Base-by-base conservation (phyloP, 1,140 invertebrate species). In the Aporrectodea caliginosa region DNA sequence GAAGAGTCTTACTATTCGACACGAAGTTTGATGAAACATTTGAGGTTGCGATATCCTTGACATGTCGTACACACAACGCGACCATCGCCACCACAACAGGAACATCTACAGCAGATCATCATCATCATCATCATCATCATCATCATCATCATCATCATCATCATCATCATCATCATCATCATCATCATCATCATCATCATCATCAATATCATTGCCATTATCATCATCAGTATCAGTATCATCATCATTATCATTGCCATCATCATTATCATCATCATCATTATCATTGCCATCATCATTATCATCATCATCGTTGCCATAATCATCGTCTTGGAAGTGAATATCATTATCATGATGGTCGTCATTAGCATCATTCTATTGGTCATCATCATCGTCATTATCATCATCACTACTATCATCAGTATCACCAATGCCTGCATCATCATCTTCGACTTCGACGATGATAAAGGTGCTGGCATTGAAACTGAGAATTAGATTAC, bases 1-100 rank as follows among this genome's bases (percentile, higher is more conserved):
- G n/a, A n/a, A n/a, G n/a, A n/a, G n/a, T n/a, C 82, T 83, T 82
- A 90, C 90, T 89, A 90, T 69, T 88, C 88, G 58, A 90, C 85
- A 43, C 88, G 90, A 35, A 90, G 84, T 70, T 87, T 88, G 75
- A 90, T 89, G 82, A 85, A 90, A 80, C 89, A 90, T 75, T 88
- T 88, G 34, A 90, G 86, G 74, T 90, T 89, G 1, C 90, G 89
- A 81, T 87, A 88, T 32, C 89, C 86, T 74, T 89, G 86, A 83
- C 90, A 90, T 12, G 86, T 84, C 16, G 85, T 85, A 82, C 90
- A 90, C 1, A 84, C 82, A 1, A 88, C 84, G 34, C 88, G 85
- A 12, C 90, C 90, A 81, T 90, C 89, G 12, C 90, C 88, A 75
- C 85, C 85, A 81, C 90, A 90, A 71, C 87, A 31, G 12, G 32